Conservation (phyloP, 2,797 vertebrate species). For the Hapalemur alaotrensis region DNA sequence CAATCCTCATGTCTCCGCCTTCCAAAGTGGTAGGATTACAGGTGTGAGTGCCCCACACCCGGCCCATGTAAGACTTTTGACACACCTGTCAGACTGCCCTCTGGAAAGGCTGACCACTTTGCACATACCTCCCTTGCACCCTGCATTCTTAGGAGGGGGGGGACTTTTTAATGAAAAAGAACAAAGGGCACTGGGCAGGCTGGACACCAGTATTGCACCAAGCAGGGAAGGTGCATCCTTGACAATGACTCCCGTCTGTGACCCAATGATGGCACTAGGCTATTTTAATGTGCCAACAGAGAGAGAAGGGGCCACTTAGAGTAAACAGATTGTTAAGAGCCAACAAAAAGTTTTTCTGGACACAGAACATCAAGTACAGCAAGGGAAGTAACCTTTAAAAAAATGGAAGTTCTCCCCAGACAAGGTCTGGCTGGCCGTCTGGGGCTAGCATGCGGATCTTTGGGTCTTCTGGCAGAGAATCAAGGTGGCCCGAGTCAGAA, state of each 20-base stretch:
- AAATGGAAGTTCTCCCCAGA: constrained; percentile 53
- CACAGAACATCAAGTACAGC: not conserved
- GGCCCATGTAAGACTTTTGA: not conserved
- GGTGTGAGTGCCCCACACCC: too few species aligned
- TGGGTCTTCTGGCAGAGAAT: constrained; percentile 33
- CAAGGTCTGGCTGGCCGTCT: not conserved
- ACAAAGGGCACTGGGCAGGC: not conserved
- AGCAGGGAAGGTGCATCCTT: too few species aligned
- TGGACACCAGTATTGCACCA: not conserved
- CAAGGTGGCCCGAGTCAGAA: not conserved
- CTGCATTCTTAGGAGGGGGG: not conserved
- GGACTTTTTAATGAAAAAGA: not conserved
- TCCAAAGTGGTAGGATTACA: not conserved
- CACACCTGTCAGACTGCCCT: not conserved
- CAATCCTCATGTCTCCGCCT: not conserved
- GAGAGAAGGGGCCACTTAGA: not conserved
- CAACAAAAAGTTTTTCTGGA: not conserved
- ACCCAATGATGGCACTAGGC: not conserved
- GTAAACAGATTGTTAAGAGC: constrained; percentile 6
- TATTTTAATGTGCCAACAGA: too few species aligned
- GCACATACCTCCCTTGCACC: not conserved
- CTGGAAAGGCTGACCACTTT: not conserved
- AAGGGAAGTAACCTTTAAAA: constrained; percentile 57
- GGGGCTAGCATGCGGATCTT: not conserved
- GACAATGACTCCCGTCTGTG: fast-evolving